A percentile compares a stretch with the other conserved stretches of the same genome.
Conservation (phyloP, 2,888 invertebrate species). For the Melipona beecheii region DNA sequence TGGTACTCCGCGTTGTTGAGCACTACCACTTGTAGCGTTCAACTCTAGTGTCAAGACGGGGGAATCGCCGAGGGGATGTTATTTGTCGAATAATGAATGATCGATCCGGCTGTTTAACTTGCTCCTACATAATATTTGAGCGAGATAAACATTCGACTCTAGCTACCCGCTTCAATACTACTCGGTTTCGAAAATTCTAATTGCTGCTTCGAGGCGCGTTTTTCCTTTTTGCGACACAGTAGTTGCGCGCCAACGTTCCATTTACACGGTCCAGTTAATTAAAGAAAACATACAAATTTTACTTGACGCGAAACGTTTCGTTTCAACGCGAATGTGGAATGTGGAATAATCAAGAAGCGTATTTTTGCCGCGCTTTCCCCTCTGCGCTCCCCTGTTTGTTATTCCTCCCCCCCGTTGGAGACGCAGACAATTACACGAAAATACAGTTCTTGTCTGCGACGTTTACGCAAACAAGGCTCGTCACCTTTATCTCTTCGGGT, state of each 20-base stretch:
- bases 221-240: not conserved
- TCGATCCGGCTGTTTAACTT: constrained; percentile 13
- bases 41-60: not conserved
- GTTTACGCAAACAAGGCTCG: no score
- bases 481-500: no score
- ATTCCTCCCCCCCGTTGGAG: no score
- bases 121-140: not conserved
- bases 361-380: no score
- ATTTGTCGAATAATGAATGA: constrained; percentile 24
- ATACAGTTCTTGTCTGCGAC: no score
- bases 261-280: not conserved
- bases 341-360: no score
- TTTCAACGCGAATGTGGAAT: no score
- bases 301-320: no score
- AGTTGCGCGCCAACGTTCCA: not conserved
- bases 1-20: not conserved
- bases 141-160: not conserved
- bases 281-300: not conserved
- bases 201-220: not conserved
- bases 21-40: not conserved
- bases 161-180: not conserved
- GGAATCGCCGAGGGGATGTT: constrained; percentile 5
- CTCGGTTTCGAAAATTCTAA: not conserved
- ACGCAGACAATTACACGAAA: no score
- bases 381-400: no score